Conservation (phyloP, 2,888 invertebrate species). For the Parnassius glacialis region DNA sequence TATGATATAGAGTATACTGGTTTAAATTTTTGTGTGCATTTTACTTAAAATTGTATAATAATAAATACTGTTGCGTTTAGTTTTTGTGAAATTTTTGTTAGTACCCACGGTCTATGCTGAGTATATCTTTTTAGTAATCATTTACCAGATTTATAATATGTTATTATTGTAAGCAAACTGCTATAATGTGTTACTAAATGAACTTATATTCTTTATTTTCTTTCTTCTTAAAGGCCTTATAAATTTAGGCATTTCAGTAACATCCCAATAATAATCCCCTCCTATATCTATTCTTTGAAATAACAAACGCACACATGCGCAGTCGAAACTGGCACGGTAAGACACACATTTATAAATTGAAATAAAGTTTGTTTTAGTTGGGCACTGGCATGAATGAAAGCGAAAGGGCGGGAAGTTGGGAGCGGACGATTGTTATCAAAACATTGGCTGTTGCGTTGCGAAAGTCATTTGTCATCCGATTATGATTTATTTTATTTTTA, state of each 20-base stretch:
- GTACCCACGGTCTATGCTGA: too few species aligned
- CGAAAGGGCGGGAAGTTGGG: constrained; percentile 54
- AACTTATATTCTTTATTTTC: too few species aligned
- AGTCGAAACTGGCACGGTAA: constrained; percentile 46
- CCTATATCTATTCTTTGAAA: constrained; percentile 46
- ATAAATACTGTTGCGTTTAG: too few species aligned
- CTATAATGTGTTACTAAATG: too few species aligned
- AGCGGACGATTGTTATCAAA: constrained; percentile 62
- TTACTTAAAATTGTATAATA: too few species aligned
- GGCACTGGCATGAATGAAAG: constrained; percentile 76
- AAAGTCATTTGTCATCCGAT: constrained; percentile 18
- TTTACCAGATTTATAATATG: too few species aligned
- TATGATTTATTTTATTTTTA: constrained; percentile 14
- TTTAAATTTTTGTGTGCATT: too few species aligned
- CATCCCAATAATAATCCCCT: constrained; percentile 22
- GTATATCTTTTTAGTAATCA: too few species aligned
- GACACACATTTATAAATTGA: constrained; percentile 73
- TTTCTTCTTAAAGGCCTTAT: constrained; percentile 26
- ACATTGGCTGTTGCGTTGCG: constrained; percentile 40
- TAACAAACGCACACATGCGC: constrained; percentile 65
- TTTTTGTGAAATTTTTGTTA: too few species aligned
- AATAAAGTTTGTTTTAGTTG: constrained; percentile 81
- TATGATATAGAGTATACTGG: too few species aligned
- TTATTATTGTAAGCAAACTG: too few species aligned
- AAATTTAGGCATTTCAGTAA: constrained; percentile 29